Base-by-base conservation (phyloP, 2,113 vertebrate species). In the Rhinichthys klamathensis region DNA sequence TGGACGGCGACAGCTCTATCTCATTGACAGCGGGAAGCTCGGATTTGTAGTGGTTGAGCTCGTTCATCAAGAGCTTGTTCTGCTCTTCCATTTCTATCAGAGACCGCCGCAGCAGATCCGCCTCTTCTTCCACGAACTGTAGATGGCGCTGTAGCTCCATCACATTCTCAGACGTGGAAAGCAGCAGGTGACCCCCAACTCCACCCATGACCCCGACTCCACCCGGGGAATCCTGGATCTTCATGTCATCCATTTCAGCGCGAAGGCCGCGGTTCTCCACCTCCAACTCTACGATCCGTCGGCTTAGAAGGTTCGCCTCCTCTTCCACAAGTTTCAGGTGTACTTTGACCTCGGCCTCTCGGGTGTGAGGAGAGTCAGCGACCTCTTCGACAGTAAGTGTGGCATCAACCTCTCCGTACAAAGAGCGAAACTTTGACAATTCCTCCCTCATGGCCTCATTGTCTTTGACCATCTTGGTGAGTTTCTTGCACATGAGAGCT, bases 51-150 rank as follows among this genome's bases (percentile, higher is more conserved):
- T 97, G 97, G 91, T 96, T 97, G 60, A 99, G 96, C 91, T 99
- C 97, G 0, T 92, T 96, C 94, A 98, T 96, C 87, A 99, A 95
- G 77, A 99, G 95, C 84, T 99, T 99, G 94, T 99, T 99, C 92
- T 99, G 98, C 61, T 99, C 98, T 93, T 99, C 98, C 90, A 99
- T 93, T 91, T 99, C 98, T 0, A 98, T 95, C 3, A 99, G 93
- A 0, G 98, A 99, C 87, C 98, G 93, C 70, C 97, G 93, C 85
- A 99, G 94, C 13, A 99, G 96, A 88, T 99, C 98, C 0, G 98
- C 98, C 92, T 99, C 98, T 94, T 99, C 98, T 92, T 99, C 98
- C 85, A 99, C 98, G 0, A 99, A 99, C 94, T 99, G 97, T 86
- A 99, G 93, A 90, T 99, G 98, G 60, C 98, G 93, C 88, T 97